Evolutionary conservation across 2,888 invertebrate species (phyloP).

Genomic region (Rhynchonema sp.): DNA sequence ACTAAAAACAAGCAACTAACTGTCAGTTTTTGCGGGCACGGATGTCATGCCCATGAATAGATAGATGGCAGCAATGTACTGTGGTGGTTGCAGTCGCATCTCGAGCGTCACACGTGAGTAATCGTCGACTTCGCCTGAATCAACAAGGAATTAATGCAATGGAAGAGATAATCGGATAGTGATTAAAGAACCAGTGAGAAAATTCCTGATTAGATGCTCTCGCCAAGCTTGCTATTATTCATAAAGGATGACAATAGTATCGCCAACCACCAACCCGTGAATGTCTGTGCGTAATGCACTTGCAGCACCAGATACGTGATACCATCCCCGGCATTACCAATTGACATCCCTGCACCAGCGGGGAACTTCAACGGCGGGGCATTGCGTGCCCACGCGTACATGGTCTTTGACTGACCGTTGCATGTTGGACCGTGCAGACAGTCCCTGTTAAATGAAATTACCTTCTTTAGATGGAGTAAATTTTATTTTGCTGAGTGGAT

Average conservation of each 20-base stretch:
- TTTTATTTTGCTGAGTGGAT: too few species aligned
- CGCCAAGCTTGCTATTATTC: too few species aligned
- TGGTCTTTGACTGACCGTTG: constrained; percentile 23
- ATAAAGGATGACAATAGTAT: too few species aligned
- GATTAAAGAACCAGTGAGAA: too few species aligned
- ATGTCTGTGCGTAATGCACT: constrained; percentile 36
- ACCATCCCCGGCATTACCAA: constrained; percentile 35
- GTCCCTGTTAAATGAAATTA: neutral
- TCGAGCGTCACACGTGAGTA: constrained; percentile 31
- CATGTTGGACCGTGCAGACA: neutral
- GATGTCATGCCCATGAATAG: constrained; percentile 25
- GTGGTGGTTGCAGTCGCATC: constrained; percentile 16
- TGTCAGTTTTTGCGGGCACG: too few species aligned
- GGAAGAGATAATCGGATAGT: too few species aligned
- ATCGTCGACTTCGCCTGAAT: constrained; percentile 29
- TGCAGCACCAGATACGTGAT: constrained; percentile 39
- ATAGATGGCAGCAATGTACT: constrained; percentile 29
- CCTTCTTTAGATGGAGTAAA: too few species aligned
- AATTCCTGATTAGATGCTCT: too few species aligned
- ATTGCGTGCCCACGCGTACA: constrained; percentile 44
- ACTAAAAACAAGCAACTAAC: too few species aligned
- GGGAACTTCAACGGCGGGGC: constrained; percentile 39
- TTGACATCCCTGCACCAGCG: constrained; percentile 37
- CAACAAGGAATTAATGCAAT: too few species aligned
- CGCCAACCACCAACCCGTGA: constrained; percentile 18